Base-by-base conservation (phyloP, 2,113 vertebrate genomes). In the cat (Felis catus) region DNA sequence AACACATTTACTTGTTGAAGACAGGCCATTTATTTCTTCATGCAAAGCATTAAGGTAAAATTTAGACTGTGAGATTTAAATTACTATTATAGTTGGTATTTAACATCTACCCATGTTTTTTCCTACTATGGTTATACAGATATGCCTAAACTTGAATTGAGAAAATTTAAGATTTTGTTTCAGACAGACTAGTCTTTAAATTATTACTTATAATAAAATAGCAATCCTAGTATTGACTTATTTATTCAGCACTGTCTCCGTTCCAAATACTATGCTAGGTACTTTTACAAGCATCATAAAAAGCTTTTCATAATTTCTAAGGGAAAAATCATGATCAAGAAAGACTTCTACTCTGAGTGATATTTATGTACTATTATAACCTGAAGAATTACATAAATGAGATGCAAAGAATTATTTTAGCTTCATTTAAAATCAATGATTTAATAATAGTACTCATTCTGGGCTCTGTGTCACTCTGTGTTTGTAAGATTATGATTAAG, bases 321-420 rank as follows among this genome's bases (percentile, higher is more conserved):
- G 31, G 36, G 74, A 96, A 25, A 94, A 91, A 73, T 55, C 23
- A 91, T 80, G 85, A 65, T 66, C 14, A 78, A 97, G 48, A 29
- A 68, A 61, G 66, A 86, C 39, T 51, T 71, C 29, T 63, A 73
- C 21, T 71, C 41, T 85, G 2, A 68, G 45, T 58, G 31, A 53
- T 55, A 86, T 86, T 74, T 58, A 58, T 90, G 10, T 41, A 36
- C 29, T 63, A 61, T 80, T 58, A 73, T 55, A 93, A 73, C 19
- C 58, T 66, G 14, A 55, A 86, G 31, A 81, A 91, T 9, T 85
- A 71, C 66, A 45, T 70, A 68, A 71, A 78, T 14, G 89, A 25
- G 41, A 83, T 73, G 13, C 41, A 53, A 48, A 92, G 65, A 85
- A 80, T 83, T 66, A 85, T 73, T 89, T 61, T 80, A 89, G 79